Evolutionary conservation across 2,113 vertebrate genomes (phyloP).

Genomic region (Arenaria interpres): DNA sequence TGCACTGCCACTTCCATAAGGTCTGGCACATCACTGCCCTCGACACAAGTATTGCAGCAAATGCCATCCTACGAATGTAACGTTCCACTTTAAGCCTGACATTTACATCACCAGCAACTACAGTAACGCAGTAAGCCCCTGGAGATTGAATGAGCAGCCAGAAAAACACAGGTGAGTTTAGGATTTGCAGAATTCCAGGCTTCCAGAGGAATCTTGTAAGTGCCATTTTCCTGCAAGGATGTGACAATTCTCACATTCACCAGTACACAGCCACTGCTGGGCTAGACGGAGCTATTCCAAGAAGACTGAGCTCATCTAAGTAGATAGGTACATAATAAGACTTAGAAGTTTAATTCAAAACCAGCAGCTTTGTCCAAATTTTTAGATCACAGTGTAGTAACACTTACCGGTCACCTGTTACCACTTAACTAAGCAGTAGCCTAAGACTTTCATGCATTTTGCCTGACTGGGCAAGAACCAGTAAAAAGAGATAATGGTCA

Average conservation of each 20-base stretch:
- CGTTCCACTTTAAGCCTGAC: neutral
- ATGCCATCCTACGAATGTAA: neutral
- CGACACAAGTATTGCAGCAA: neutral
- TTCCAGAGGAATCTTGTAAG: neutral
- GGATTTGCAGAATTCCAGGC: neutral
- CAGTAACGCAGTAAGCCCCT: neutral
- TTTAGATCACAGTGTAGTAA: neutral
- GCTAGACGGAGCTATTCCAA: neutral
- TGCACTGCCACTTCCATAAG: neutral
- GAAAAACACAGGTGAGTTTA: neutral
- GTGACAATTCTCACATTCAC: neutral
- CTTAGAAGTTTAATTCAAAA: neutral
- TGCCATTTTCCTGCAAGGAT: neutral
- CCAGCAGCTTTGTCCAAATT: neutral
- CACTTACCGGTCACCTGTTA: neutral
- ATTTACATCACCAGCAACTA: neutral
- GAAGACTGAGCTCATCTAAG: neutral
- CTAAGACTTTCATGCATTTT: neutral
- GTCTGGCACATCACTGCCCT: slow-evolving; percentile 2
- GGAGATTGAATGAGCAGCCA: neutral
- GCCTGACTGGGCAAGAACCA: neutral
- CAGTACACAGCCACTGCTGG: accelerated
- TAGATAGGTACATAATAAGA: neutral
- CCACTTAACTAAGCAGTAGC: neutral
- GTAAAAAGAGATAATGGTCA: neutral